Evolutionary conservation across 1,140 invertebrate genomes (phyloP).

Genomic region (Whitmania pigra): DNA sequence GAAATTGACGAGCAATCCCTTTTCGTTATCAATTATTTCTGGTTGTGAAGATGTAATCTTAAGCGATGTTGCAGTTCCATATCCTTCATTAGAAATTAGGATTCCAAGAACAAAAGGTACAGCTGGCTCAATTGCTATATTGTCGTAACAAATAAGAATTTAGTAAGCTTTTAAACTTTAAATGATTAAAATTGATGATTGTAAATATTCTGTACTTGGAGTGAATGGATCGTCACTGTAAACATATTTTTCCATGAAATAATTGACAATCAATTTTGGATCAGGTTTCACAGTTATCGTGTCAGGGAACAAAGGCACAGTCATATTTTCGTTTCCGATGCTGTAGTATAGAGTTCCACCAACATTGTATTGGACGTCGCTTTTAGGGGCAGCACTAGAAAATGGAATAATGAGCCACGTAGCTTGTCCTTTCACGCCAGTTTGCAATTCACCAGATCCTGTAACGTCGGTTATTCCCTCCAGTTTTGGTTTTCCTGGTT

Average conservation of each 20-base stretch:
- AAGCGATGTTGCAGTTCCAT: conserved; percentile 27
- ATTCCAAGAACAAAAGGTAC: conserved; percentile 29
- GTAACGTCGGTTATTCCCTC: conserved; percentile 25
- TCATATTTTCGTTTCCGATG: conserved; percentile 23
- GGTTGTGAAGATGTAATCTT: conserved; percentile 32
- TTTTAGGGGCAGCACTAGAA: conserved; percentile 25
- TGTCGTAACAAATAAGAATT: not conserved
- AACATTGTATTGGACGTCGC: conserved; percentile 26
- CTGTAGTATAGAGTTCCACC: conserved; percentile 24
- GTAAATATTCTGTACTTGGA: not conserved
- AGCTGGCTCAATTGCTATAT: conserved; percentile 23
- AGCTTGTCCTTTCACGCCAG: conserved; percentile 24
- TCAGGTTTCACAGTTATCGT: conserved; percentile 29
- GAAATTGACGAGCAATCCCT: conserved; percentile 30
- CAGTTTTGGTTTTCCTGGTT: conserved; percentile 22
- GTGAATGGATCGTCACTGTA: conserved; percentile 28
- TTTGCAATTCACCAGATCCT: conserved; percentile 24
- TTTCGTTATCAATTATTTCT: conserved; percentile 32
- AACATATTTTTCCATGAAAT: conserved; percentile 29
- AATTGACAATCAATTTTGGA: conserved; percentile 26
- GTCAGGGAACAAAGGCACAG: conserved; percentile 26
- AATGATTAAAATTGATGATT: not conserved
- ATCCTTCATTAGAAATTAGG: conserved; percentile 28
- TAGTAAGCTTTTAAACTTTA: not conserved
- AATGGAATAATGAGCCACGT: conserved; percentile 29